Evolutionary conservation across 2,888 invertebrate species (phyloP), one percentile per base, ranked within the genome.

Genomic region (Hypena proboscidalis): DNA sequence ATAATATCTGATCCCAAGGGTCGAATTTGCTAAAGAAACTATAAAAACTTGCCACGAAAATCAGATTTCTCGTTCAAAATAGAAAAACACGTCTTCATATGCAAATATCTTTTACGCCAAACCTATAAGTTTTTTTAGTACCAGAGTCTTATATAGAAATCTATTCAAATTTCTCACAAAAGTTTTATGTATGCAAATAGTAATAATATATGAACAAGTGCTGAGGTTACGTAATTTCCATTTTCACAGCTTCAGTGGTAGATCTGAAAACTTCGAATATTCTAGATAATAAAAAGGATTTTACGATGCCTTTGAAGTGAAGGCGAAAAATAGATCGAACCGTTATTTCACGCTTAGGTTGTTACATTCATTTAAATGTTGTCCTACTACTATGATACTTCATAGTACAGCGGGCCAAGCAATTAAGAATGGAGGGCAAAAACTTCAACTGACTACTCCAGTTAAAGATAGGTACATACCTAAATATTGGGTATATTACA

Each of bases 191-290:
- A 25, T 26, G 20, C 10, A 21, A 39, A 39, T 32, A n/a, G n/a
- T n/a, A n/a, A n/a, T n/a, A n/a, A 14, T 14, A 7, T 20, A 20
- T 13, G 29, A 10, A 17, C 14, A 2, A 26, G 8, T 8, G 2
- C 3, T 26, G 5, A 14, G 32, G 20, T 39, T 32, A 32, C 20
- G n/a, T 32, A 32, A 39, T 8, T 8, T 9, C 19, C 5, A 11
- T 11, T 26, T 26, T 19, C 17, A 38, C 17, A 10, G 25, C 20
- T 29, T 9, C 25, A 10, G 6, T 25, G 25, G 31, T 25, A 13
- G 38, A 39, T 25, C 15, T 19, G n/a, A 9, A 2, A 39, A 39
- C 25, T 39, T 39, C 11, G 8, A 5, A n/a, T 25, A 23, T 23
- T 38, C 3, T 15, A 15, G 13, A 27, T 29, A 15, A 29, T 29